A percentile compares a stretch with the other conserved stretches of the same genome.
Evolutionary conservation across 1,140 invertebrate genomes (phyloP).

Genomic region (Drosophila melanica): DNA sequence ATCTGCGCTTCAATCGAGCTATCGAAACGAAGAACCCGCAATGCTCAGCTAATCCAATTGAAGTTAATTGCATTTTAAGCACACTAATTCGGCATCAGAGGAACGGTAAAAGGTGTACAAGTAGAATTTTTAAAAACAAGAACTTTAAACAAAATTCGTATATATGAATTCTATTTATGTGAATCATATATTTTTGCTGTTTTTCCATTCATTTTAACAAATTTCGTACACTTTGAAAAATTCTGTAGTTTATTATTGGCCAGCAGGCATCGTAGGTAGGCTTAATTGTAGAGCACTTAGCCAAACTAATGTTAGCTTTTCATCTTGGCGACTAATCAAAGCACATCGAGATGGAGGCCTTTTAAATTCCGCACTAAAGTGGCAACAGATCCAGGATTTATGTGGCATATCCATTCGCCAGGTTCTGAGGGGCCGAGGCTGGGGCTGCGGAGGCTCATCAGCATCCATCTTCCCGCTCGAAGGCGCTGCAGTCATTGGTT

Average conservation of each 20-base stretch:
- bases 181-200: too few relatives aligned
- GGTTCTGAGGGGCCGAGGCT: slow-evolving; percentile 10
- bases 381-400: slow-evolving; percentile 66
- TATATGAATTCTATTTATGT: too few relatives aligned
- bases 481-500: slow-evolving; percentile 64
- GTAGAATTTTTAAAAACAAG: too few relatives aligned
- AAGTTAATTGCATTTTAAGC: slow-evolving; percentile 16
- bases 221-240: too few relatives aligned
- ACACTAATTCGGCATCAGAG: slow-evolving; percentile 30
- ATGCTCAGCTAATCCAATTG: slow-evolving; percentile 24
- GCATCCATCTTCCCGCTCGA: slow-evolving; percentile 74
- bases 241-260: too few relatives aligned
- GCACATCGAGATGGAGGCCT: slow-evolving; percentile 59
- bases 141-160: too few relatives aligned
- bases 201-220: too few relatives aligned
- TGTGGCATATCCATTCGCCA: slow-evolving; percentile 37
- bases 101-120: background rate
- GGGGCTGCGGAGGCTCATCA: slow-evolving; percentile 70
- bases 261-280: slow-evolving; percentile 3
- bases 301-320: slow-evolving; percentile 55
- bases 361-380: slow-evolving; percentile 71
- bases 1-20: slow-evolving; percentile 65
- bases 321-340: slow-evolving; percentile 63
- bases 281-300: slow-evolving; percentile 19
- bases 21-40: slow-evolving; percentile 4